phyloP scores from a whole-genome alignment of 2,113 vertebrate genomes.

The Rhodinocichla rosea region DNA sequence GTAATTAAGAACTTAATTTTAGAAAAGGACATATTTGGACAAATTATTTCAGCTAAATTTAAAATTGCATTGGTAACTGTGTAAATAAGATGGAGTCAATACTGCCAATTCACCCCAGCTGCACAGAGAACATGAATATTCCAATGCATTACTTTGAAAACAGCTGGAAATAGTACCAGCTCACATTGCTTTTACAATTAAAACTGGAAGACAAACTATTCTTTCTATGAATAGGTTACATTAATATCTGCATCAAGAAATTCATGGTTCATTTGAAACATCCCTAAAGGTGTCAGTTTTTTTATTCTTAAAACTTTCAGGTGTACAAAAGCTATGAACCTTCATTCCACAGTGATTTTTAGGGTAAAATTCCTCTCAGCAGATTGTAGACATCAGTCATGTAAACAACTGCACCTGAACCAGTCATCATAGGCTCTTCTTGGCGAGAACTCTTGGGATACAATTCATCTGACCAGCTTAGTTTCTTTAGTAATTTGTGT shows the following conservation, averaged over 20 bases:
- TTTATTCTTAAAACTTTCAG: background rate
- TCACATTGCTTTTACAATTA: background rate
- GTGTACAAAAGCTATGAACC: rapidly evolving
- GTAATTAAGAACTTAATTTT: background rate
- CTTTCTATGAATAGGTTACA: background rate
- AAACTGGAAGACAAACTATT: background rate
- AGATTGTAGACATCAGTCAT: background rate
- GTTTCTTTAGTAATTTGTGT: background rate
- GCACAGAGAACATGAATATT: background rate
- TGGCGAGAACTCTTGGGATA: background rate
- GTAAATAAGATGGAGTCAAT: background rate
- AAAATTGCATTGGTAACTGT: background rate
- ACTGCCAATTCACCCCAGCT: background rate
- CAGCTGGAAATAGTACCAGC: background rate
- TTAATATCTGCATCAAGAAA: background rate
- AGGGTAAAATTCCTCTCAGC: background rate
- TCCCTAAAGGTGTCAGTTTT: background rate
- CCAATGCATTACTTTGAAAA: background rate
- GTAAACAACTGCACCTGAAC: background rate
- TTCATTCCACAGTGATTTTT: background rate
- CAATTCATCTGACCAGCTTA: background rate
- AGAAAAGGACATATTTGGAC: background rate
- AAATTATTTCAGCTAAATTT: constrained; percentile 1
- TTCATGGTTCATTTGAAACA: background rate
- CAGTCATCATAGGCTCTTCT: background rate